Evolutionary conservation across 2,797 vertebrate genomes (phyloP), one percentile per base, ranked within the genome.

Genomic region (Brotogeris chrysoptera): DNA sequence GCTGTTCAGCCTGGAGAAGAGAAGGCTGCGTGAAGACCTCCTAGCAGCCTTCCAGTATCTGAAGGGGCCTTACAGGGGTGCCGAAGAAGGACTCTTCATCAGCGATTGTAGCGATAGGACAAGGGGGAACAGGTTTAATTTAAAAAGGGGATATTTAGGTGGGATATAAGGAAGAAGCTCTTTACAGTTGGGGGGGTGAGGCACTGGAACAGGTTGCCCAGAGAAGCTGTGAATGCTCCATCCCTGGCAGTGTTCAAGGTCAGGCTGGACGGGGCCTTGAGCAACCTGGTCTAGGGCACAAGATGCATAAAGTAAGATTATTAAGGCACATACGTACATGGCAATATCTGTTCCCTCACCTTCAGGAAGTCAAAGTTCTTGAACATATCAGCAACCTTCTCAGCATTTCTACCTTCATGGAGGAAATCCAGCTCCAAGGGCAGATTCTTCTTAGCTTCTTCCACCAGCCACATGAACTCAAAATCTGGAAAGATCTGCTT

Each of bases 371-470:
- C 94, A 93, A 99, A 99, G 90, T 98, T 97, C 52, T 97, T 97
- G 57, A 99, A 97, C 99, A 99, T 99, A 49, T 93, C 80, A 50
- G 99, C 98, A 91, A 99, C 98, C 80, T 97, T 99, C 95, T 99
- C 99, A 7, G 99, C 98, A 30, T 99, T 99, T 88, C 93, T 98
- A 60, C 99, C 99, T 95, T 99, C 99, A 4, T 99, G 99, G 21
- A 99, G 98, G 96, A 99, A 99, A 97, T 99, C 98, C 92, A 99
- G 96, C 96, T 99, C 99, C 81, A 99, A 97, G 5, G 99, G 99
- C 95, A 99, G 98, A 97, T 99, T 99, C 96, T 99, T 99, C 97
- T 99, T 99, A 82, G 99, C 99, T 96, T 99, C 99, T 38, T 99
- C 99, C 82, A 99, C 99, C 96, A 99, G 95, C 99, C 99, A 99